Conservation (phyloP, 2,113 vertebrate genomes). For the Trematocara zebra region DNA sequence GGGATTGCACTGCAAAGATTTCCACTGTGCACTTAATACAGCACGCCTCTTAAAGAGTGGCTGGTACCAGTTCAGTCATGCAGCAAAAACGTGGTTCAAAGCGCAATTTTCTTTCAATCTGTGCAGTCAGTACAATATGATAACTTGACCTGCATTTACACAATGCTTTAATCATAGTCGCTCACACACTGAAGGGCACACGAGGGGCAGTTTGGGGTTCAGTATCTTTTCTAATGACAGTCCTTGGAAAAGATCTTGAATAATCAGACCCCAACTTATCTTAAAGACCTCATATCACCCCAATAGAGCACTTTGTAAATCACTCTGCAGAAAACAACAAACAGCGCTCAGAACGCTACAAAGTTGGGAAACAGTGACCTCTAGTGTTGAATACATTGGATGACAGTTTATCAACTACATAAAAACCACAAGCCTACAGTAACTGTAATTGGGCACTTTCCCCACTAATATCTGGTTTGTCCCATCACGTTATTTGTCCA, state of each 20-base stretch:
- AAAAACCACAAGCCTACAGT: neutral
- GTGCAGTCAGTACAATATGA: neutral
- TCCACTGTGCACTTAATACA: neutral
- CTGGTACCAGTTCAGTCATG: neutral
- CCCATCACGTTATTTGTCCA: neutral
- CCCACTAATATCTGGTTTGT: neutral
- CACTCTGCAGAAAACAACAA: neutral
- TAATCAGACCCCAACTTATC: neutral
- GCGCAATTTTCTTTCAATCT: neutral
- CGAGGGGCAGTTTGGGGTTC: neutral
- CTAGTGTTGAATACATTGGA: neutral
- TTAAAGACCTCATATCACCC: neutral
- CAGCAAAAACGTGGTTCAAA: neutral
- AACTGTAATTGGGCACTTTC: neutral
- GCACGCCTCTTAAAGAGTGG: fast-evolving
- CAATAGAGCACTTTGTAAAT: neutral
- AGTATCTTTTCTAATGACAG: neutral
- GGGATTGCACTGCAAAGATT: neutral
- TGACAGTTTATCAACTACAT: neutral
- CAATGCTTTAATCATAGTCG: neutral
- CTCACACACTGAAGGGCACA: neutral
- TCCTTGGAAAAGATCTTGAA: neutral
- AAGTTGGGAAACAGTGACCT: neutral
- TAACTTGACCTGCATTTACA: neutral
- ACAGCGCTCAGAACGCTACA: neutral